A percentile compares a stretch with the other conserved stretches of the same genome.
Evolutionary conservation across 2,797 vertebrate genomes (phyloP).

Genomic region (Tiaroga cobitis): DNA sequence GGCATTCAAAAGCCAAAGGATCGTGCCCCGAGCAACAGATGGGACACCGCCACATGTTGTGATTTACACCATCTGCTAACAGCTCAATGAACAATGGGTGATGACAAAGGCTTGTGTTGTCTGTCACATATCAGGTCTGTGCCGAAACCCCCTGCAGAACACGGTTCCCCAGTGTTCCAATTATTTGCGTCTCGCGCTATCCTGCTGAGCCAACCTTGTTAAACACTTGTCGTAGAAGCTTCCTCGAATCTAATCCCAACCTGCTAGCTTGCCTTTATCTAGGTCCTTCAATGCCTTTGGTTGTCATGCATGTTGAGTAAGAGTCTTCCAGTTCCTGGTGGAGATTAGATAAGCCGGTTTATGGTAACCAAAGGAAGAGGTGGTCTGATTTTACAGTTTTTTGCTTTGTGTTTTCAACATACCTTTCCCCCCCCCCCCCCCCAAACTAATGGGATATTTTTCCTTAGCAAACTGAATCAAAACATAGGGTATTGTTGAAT

Average conservation of each 20-base stretch:
- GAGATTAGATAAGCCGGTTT: background rate
- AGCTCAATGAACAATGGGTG: constrained; percentile 27
- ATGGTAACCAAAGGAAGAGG: background rate
- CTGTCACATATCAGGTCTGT: constrained; percentile 29
- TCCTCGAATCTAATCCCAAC: constrained; percentile 12
- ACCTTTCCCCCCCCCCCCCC: too few species aligned
- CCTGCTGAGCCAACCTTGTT: constrained; percentile 25
- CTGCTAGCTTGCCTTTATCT: constrained; percentile 13
- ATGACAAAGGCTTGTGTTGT: constrained; percentile 27
- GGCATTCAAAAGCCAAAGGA: constrained; percentile 5
- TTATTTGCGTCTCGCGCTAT: background rate
- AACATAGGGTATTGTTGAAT: too few species aligned
- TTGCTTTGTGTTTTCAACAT: too few species aligned
- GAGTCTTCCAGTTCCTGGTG: background rate
- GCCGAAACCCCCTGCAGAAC: constrained; percentile 17
- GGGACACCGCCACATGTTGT: constrained; percentile 42
- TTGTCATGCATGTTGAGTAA: constrained; percentile 20
- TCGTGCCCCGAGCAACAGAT: constrained; percentile 23
- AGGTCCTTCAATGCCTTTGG: background rate
- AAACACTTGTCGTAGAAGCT: constrained; percentile 29
- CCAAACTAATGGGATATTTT: too few species aligned
- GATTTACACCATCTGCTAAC: constrained; percentile 41
- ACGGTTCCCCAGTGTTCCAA: constrained; percentile 23
- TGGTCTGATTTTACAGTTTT: background rate
- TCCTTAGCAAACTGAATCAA: too few species aligned